A percentile compares a stretch with the other conserved stretches of the same genome.
Conservation (phyloP, 2,888 invertebrate genomes). For the Andrena chrysosceles region DNA sequence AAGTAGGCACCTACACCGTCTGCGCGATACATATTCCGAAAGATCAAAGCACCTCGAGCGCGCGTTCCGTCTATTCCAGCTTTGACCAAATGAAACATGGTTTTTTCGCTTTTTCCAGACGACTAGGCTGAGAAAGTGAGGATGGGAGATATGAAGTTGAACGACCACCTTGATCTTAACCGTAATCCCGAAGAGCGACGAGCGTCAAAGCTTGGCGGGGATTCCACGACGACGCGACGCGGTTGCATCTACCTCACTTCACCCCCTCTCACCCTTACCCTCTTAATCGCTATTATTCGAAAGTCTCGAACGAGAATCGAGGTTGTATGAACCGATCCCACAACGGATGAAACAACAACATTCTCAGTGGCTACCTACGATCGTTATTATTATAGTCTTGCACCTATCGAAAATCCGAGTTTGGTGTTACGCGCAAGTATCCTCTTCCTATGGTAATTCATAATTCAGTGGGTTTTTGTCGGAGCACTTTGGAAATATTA, state of each 20-base stretch:
- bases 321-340: background rate
- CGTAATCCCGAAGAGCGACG: slow-evolving; percentile 53
- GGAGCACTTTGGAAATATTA: slow-evolving; percentile 83
- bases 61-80: slow-evolving; percentile 36
- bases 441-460: slow-evolving; percentile 72
- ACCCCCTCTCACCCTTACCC: background rate
- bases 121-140: slow-evolving; percentile 40
- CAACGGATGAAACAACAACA: background rate
- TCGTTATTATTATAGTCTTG: background rate
- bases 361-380: background rate
- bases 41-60: slow-evolving; percentile 64
- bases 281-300: background rate
- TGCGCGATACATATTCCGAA: slow-evolving; percentile 26
- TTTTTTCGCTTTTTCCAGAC: slow-evolving; percentile 41
- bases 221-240: slow-evolving; percentile 24
- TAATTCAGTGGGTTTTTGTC: slow-evolving; percentile 81
- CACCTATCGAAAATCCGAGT: background rate
- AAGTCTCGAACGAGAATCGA: background rate
- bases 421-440: background rate
- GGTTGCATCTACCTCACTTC: background rate
- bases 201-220: slow-evolving; percentile 32
- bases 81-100: slow-evolving; percentile 34
- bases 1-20: background rate
- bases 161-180: slow-evolving; percentile 47
- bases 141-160: slow-evolving; percentile 38